Evolutionary conservation across 2,888 invertebrate species (phyloP).

Genomic region (Meghimatium bilineatum): DNA sequence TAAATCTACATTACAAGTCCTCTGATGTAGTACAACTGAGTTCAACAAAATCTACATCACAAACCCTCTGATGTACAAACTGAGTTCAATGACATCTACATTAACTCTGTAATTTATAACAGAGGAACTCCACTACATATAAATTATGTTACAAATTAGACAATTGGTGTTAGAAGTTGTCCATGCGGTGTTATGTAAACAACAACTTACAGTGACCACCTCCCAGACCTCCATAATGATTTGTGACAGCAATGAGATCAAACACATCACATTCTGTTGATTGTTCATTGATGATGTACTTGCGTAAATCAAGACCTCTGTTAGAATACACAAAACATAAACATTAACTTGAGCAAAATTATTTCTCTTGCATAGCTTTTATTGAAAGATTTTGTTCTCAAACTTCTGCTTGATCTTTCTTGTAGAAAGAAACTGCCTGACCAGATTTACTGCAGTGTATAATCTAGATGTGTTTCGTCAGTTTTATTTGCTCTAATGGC

Average conservation of each 20-base stretch:
- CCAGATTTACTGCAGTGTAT: background rate
- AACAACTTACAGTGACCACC: slow-evolving; percentile 76
- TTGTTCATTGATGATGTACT: slow-evolving; percentile 77
- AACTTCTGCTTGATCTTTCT: too few species aligned
- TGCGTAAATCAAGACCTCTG: slow-evolving; percentile 78
- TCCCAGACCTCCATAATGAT: slow-evolving; percentile 80
- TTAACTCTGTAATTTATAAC: background rate
- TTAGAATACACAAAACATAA: background rate
- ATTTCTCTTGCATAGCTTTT: background rate
- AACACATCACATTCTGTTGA: slow-evolving; percentile 76
- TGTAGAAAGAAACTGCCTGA: too few species aligned
- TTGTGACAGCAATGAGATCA: slow-evolving; percentile 80
- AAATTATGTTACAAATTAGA: too few species aligned
- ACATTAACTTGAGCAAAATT: background rate
- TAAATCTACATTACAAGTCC: too few species aligned
- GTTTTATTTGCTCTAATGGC: too few species aligned
- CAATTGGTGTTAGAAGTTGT: too few species aligned
- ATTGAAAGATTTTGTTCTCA: too few species aligned
- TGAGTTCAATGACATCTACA: too few species aligned
- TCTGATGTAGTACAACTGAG: too few species aligned
- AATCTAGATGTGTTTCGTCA: too few species aligned
- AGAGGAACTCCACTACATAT: background rate
- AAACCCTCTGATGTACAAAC: too few species aligned
- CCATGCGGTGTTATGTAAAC: background rate
- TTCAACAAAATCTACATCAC: too few species aligned